phyloP scores from a whole-genome alignment of 1,140 invertebrate species.

The Probaryconus sp. region DNA sequence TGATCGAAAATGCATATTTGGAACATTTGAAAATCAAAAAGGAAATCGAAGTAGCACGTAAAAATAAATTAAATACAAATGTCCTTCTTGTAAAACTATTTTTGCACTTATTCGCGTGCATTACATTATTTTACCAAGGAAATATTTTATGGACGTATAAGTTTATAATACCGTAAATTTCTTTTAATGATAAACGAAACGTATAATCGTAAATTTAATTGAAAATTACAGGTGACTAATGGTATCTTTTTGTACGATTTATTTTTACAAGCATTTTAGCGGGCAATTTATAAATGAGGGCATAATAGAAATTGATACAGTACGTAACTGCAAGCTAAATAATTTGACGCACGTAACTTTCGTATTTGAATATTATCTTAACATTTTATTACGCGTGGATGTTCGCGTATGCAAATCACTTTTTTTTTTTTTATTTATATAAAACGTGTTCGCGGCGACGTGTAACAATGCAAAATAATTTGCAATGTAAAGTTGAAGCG shows the following conservation, averaged over 20 bases:
- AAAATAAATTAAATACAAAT: too few species aligned
- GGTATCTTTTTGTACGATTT: slow-evolving; percentile 5
- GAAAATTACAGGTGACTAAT: too few species aligned
- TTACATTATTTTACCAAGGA: too few species aligned
- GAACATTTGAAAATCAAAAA: too few species aligned
- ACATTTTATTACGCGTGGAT: background rate
- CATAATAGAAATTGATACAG: slow-evolving; percentile 34
- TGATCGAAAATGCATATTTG: too few species aligned
- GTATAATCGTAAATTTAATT: background rate
- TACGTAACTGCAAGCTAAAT: slow-evolving; percentile 26
- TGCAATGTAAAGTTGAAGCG: slow-evolving; percentile 44
- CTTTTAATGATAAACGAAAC: too few species aligned
- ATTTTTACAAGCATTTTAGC: slow-evolving; percentile 3
- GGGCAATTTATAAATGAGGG: slow-evolving; percentile 7
- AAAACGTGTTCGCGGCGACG: slow-evolving; percentile 28
- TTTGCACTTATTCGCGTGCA: too few species aligned
- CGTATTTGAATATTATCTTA: slow-evolving; percentile 53
- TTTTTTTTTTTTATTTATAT: slow-evolving; percentile 35
- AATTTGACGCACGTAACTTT: slow-evolving; percentile 35
- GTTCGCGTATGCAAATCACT: slow-evolving; percentile 34
- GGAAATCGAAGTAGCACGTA: too few species aligned
- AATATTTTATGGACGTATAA: too few species aligned
- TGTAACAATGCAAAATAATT: slow-evolving; percentile 47
- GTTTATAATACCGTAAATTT: too few species aligned
- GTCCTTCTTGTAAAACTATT: too few species aligned